Conservation (phyloP, 2,888 invertebrate species). For the Temnothorax unifasciatus region DNA sequence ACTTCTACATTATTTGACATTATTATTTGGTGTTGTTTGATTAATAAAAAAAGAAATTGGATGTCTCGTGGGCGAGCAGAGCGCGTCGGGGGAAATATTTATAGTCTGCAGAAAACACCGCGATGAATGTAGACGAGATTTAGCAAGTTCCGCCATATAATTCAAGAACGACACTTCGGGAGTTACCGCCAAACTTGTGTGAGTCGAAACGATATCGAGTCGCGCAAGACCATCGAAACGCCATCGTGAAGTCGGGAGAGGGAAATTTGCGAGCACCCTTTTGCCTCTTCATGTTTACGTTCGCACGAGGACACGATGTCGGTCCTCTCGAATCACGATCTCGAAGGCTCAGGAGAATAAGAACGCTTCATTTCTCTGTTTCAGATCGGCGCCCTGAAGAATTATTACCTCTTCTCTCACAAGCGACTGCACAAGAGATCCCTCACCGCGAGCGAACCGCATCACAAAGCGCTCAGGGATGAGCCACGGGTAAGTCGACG, state of each 20-base stretch:
- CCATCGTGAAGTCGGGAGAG: slow-evolving; percentile 7
- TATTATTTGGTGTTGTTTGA: neutral
- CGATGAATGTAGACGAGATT: slow-evolving; percentile 46
- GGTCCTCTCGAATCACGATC: neutral
- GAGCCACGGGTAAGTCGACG: slow-evolving; percentile 91
- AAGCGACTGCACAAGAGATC: slow-evolving; percentile 95
- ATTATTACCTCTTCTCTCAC: slow-evolving; percentile 95
- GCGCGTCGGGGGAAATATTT: neutral
- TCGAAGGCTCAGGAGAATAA: slow-evolving; percentile 12
- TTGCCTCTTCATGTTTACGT: slow-evolving; percentile 22
- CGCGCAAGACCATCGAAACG: slow-evolving; percentile 29
- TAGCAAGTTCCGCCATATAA: slow-evolving; percentile 25
- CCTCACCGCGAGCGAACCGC: slow-evolving; percentile 91
- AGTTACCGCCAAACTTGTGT: slow-evolving; percentile 38
- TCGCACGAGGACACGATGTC: neutral
- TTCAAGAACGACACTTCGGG: slow-evolving; percentile 30
- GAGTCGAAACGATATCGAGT: slow-evolving; percentile 38
- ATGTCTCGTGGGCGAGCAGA: neutral
- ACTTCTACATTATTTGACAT: neutral
- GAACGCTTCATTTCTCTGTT: slow-evolving; percentile 86
- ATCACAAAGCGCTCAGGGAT: slow-evolving; percentile 92
- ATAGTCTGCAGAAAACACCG: slow-evolving; percentile 35
- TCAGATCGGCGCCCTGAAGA: slow-evolving; percentile 96
- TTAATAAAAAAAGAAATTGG: neutral
- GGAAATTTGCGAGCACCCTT: slow-evolving; percentile 22